Percentiles rank a stretch among this genome's conserved stretches.
Conservation (phyloP, 2,113 vertebrate species). For the Muscicapa adusta region DNA sequence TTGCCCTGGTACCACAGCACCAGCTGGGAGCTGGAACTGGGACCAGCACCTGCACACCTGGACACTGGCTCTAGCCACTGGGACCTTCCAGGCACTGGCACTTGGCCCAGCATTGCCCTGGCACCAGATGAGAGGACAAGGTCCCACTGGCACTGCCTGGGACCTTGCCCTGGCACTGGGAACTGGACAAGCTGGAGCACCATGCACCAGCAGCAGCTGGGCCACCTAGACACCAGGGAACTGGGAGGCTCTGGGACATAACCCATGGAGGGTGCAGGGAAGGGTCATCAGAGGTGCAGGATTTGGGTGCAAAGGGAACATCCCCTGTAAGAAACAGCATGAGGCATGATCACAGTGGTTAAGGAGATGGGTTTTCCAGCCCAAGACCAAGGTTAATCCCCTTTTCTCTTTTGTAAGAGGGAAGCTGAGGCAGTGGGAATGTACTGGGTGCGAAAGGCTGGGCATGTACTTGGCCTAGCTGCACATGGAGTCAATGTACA, state of each 20-base stretch:
- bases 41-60: neutral
- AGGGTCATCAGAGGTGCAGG: neutral
- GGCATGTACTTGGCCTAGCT: neutral
- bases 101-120: neutral
- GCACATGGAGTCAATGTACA: fast-evolving
- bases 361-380: fast-evolving
- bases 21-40: neutral
- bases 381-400: neutral
- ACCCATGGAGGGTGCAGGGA: neutral
- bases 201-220: neutral
- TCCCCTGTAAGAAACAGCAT: neutral
- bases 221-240: neutral
- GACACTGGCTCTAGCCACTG: neutral
- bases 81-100: neutral
- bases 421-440: neutral
- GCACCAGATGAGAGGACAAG: neutral
- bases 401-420: neutral
- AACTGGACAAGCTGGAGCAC: neutral
- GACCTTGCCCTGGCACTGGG: too few species aligned
- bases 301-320: neutral
- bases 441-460: neutral
- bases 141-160: neutral
- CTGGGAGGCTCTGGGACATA: neutral
- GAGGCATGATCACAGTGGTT: neutral
- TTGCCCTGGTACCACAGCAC: neutral